Base-by-base conservation (phyloP, 2,797 vertebrate species). In the Apogon talboti region DNA sequence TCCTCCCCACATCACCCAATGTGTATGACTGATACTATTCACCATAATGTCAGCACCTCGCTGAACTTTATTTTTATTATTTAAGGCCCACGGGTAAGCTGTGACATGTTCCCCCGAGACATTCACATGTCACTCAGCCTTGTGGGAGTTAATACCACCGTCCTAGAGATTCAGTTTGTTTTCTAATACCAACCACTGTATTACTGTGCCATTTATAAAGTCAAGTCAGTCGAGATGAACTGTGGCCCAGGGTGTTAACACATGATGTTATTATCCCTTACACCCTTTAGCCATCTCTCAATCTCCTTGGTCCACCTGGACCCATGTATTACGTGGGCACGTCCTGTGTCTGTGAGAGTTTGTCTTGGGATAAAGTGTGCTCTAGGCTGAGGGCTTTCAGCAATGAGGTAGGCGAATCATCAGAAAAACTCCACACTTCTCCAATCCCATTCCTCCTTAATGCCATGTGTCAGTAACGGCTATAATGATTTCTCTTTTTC, bases 261-360 rank as follows among this genome's bases (percentile, higher is more conserved):
- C 85, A 75, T 90, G 74, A 83, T 90, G 74, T 90, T 83, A 83
- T 91, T 92, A 85, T 92, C 81, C 88, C 88, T 92, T 87, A 83
- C 84, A 92, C 90, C 90, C 88, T 91, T 85, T 87, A 93, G 92
- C 91, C 86, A 57, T 87, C 89, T 85, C 66, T 92, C 91, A 90
- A 64, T 90, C 83, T 89, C 76, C 87, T 81, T 85, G 89, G 91
- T 92, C 89, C 89, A 59, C 69, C 82, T 76, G 86, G 85, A 90
- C 88, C 91, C 46, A 86, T 85, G 85, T 88, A 82, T 89, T 85
- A 59, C 76, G 80, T 82, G 78, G 78, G 71, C 86, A 80, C 72
- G 61, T 48, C 76, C 84, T 77, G 80, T 85, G 74, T 84, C 89
- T 89, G 57, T 90, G 88, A 86, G 83, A 74, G 38, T 90, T 89